Evolutionary conservation across 2,113 vertebrate genomes (phyloP).

Genomic region (Callospermophilus lateralis): DNA sequence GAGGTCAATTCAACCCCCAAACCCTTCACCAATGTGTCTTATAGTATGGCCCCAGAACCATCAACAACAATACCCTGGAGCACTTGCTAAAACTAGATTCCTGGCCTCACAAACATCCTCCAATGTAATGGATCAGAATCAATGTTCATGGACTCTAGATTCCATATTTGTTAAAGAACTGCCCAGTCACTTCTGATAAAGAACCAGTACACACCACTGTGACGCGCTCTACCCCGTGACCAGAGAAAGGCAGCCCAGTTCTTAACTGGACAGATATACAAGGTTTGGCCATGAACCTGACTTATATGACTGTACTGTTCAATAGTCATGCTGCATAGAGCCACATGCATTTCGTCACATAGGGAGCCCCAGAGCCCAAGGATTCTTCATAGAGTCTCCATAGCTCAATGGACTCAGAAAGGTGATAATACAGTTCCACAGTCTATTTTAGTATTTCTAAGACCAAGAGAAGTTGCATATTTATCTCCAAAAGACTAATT

Average conservation of each 20-base stretch:
- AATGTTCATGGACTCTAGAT: neutral
- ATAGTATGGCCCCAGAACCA: fast-evolving
- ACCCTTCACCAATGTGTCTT: neutral
- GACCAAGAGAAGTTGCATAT: neutral
- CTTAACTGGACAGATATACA: neutral
- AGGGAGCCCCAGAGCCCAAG: neutral
- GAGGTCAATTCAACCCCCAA: neutral
- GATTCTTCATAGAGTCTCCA: neutral
- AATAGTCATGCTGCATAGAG: neutral
- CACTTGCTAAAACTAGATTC: neutral
- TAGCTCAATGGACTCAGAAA: neutral
- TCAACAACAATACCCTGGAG: no score
- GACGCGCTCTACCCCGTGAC: neutral
- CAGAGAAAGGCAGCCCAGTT: neutral
- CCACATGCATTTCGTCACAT: neutral
- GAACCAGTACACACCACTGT: no score
- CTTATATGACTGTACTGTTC: fast-evolving
- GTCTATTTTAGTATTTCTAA: neutral
- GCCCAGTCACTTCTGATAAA: neutral
- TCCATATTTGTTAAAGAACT: neutral
- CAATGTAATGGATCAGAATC: neutral
- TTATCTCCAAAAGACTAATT: neutral
- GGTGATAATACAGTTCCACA: neutral
- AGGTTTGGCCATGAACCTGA: neutral
- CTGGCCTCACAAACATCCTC: neutral